Percentiles rank a stretch among this genome's conserved stretches.
These are phyloP conservation scores for Ibycter americanus DNA, from an alignment of 2,797 vertebrate species.

Conservation along the genomic window DNA sequence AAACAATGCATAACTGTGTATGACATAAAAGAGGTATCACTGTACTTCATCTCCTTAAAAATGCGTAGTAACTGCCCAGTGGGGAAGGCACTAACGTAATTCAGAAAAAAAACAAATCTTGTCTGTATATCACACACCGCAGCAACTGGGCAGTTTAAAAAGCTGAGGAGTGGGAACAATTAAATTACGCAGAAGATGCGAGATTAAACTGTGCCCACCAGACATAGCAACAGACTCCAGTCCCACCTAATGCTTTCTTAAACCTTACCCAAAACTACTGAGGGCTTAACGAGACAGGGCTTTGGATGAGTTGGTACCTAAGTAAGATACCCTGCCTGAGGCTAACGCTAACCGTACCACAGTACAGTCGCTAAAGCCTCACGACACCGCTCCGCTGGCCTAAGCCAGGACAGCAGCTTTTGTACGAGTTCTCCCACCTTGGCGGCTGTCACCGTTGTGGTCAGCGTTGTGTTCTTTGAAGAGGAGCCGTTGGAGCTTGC, in stretches of 20 bases:
- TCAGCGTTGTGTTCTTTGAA: slow-evolving; percentile 85
- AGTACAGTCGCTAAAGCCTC: accelerated
- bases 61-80: accelerated
- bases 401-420: accelerated
- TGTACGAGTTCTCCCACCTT: slow-evolving; percentile 81
- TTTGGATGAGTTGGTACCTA: accelerated
- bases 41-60: background rate
- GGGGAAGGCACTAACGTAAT: accelerated
- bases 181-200: accelerated
- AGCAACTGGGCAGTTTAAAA: background rate
- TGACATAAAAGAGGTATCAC: background rate
- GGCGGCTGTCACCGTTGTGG: slow-evolving; percentile 83
- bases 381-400: accelerated
- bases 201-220: background rate
- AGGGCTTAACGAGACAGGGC: background rate
- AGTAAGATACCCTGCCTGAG: background rate
- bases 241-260: background rate
- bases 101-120: accelerated
- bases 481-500: slow-evolving; percentile 86
- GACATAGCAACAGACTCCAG: background rate
- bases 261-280: accelerated
- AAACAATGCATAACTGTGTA: accelerated
- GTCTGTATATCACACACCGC: accelerated
- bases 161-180: background rate
- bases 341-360: accelerated